Evolutionary conservation across 2,888 invertebrate genomes (phyloP).

Genomic region (Eupithecia subfuscata): DNA sequence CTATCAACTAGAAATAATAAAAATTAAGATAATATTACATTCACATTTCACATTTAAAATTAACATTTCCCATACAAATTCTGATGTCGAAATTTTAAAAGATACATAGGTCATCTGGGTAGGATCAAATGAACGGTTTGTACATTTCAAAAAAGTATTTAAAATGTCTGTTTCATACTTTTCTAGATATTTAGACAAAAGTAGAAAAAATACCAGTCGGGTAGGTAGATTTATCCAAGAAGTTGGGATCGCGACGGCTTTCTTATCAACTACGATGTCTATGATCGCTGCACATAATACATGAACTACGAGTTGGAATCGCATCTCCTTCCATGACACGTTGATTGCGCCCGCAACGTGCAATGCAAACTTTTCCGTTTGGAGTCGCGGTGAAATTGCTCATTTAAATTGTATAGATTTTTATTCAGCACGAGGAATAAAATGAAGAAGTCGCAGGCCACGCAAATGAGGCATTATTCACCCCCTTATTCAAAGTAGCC

Average conservation of each 20-base stretch:
- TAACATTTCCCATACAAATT: too few relatives aligned
- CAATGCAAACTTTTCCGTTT: conserved; percentile 7
- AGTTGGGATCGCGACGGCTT: background rate
- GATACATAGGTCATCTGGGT: too few relatives aligned
- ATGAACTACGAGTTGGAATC: background rate
- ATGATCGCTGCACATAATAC: background rate
- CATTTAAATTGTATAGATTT: conserved; percentile 28
- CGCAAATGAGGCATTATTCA: conserved; percentile 30
- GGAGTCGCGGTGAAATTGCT: conserved; percentile 12
- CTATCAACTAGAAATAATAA: too few relatives aligned
- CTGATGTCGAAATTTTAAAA: too few relatives aligned
- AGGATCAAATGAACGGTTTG: too few relatives aligned
- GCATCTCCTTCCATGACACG: background rate
- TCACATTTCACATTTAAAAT: too few relatives aligned
- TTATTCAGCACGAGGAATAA: conserved; percentile 21
- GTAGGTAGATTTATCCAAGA: background rate
- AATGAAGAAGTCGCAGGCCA: conserved; percentile 25
- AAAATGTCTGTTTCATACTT: too few relatives aligned
- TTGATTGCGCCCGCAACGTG: conserved; percentile 5
- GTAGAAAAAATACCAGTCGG: too few relatives aligned
- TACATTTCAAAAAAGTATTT: too few relatives aligned
- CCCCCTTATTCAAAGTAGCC: conserved; percentile 34
- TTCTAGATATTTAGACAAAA: too few relatives aligned
- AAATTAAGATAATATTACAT: too few relatives aligned
- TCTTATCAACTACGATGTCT: background rate